phyloP scores from a whole-genome alignment of 2,888 invertebrate genomes.

The Globia sparganii region DNA sequence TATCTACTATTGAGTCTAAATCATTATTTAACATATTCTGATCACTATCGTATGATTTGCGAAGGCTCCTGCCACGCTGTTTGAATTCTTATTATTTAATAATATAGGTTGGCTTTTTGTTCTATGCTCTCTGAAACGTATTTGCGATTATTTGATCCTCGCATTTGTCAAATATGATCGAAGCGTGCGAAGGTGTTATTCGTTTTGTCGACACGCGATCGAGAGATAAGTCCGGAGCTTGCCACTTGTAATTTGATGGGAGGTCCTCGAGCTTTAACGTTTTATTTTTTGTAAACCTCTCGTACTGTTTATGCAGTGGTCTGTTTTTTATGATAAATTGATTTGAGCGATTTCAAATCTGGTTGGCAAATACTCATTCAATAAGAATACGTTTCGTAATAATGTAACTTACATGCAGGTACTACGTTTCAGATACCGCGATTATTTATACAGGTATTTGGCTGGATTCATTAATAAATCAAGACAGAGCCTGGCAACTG shows the following conservation, averaged over 20 bases:
- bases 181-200: slow-evolving; percentile 83
- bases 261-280: slow-evolving; percentile 76
- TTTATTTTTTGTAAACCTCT: slow-evolving; percentile 69
- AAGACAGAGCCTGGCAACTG: slow-evolving; percentile 22
- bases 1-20: slow-evolving; percentile 73
- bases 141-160: slow-evolving; percentile 82
- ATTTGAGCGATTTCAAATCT: slow-evolving; percentile 43
- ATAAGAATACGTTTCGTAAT: slow-evolving; percentile 28
- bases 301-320: slow-evolving; percentile 56
- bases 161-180: slow-evolving; percentile 86
- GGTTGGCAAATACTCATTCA: slow-evolving; percentile 28
- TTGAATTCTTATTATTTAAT: slow-evolving; percentile 70
- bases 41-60: slow-evolving; percentile 74
- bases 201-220: slow-evolving; percentile 86
- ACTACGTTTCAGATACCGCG: slow-evolving; percentile 9
- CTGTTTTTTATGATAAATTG: slow-evolving; percentile 55
- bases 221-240: slow-evolving; percentile 80
- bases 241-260: slow-evolving; percentile 86
- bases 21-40: slow-evolving; percentile 77
- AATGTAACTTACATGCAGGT: neutral
- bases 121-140: slow-evolving; percentile 64
- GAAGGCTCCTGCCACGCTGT: slow-evolving; percentile 58
- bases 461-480: slow-evolving; percentile 29
- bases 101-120: slow-evolving; percentile 69
- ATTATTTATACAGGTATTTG: slow-evolving; percentile 23